A percentile compares a stretch with the other conserved stretches of the same genome.
phyloP scores from a whole-genome alignment of 2,113 vertebrate genomes.

The Leucosticte australis region DNA sequence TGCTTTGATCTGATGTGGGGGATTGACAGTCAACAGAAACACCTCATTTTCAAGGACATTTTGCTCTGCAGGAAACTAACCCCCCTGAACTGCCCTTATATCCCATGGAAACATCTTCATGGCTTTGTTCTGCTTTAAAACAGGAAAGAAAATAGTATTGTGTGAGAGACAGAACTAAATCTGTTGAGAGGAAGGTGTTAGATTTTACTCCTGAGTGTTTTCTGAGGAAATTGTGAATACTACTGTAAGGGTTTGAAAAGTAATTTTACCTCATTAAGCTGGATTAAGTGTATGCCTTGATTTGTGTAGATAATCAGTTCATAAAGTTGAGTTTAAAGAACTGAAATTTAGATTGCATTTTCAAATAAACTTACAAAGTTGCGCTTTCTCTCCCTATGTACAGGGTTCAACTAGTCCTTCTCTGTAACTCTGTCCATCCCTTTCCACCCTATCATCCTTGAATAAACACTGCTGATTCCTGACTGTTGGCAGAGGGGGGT shows the following conservation, averaged over 20 bases:
- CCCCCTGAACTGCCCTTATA: background rate
- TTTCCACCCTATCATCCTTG: background rate
- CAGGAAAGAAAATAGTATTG: background rate
- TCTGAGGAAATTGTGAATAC: background rate
- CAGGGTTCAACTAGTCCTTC: background rate
- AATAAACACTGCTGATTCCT: background rate
- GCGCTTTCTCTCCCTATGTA: background rate
- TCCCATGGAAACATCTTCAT: background rate
- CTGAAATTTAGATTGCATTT: background rate
- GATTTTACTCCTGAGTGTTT: background rate
- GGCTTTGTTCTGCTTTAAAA: conserved; percentile 14
- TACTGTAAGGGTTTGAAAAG: background rate
- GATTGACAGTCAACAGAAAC: background rate
- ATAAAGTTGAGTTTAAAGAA: background rate
- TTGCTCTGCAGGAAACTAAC: background rate
- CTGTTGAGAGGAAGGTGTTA: background rate
- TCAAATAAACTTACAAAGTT: background rate
- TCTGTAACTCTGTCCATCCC: background rate
- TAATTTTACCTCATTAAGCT: background rate
- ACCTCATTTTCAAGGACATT: conserved; percentile 16
- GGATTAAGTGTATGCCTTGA: background rate
- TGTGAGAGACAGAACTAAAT: background rate
- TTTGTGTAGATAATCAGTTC: background rate
- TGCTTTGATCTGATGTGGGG: conserved; percentile 48
- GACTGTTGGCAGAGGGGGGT: background rate